These are phyloP conservation scores for Chionoecetes opilio DNA, from an alignment of 1,140 invertebrate genomes.

Conservation along the genomic window DNA sequence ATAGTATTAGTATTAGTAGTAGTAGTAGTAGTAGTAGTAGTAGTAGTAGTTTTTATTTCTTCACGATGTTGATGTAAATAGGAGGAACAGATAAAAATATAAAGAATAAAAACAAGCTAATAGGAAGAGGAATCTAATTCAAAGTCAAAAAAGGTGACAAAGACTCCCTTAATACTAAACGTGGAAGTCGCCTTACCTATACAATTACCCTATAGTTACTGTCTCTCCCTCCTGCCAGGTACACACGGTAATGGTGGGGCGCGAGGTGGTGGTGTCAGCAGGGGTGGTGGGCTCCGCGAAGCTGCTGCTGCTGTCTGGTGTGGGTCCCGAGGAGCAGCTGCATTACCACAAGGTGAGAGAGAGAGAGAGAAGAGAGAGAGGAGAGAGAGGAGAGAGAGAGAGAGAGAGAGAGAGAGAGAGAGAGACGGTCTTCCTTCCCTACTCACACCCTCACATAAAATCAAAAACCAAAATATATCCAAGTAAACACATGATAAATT, in stretches of 20 bases:
- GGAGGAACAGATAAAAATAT: too few species aligned
- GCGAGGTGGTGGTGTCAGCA: conserved; percentile 40
- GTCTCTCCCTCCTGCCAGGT: background rate
- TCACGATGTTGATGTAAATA: too few species aligned
- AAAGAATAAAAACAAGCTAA: background rate
- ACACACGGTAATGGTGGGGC: background rate
- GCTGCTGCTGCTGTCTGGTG: conserved; percentile 42
- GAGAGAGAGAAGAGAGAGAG: too few species aligned
- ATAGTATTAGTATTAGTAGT: background rate
- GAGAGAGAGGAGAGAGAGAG: background rate
- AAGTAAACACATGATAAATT: background rate
- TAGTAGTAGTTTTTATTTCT: too few species aligned
- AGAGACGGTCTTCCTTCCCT: background rate
- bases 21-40: background rate
- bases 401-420: background rate
- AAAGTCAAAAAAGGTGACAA: background rate
- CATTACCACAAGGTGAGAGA: background rate
- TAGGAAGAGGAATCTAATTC: too few species aligned
- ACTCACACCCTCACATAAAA: too few species aligned
- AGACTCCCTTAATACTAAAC: background rate
- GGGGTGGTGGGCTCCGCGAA: conserved; percentile 27
- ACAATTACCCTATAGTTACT: too few species aligned
- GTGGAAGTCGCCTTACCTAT: background rate
- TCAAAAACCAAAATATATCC: background rate
- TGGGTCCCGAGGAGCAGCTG: conserved; percentile 35